Base-by-base conservation (phyloP, 2,113 vertebrate genomes). In the Stomatorhinus ivindoensis region DNA sequence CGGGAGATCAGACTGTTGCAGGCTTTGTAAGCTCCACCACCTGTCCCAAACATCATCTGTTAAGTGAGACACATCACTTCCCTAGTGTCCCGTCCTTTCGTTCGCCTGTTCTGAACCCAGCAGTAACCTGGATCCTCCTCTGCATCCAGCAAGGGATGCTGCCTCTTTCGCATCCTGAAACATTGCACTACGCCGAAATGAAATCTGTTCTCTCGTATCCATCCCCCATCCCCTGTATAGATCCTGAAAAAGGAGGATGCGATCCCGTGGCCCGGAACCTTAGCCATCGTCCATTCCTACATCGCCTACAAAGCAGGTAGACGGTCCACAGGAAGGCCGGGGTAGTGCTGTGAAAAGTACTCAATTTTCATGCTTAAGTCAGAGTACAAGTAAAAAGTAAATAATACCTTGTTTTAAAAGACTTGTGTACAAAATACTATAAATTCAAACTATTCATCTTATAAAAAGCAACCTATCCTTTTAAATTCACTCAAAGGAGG, bases 301-400 rank as follows among this genome's bases (percentile, higher is more conserved):
- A 99, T 99, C 88, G 98, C 98, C 58, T 99, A 99, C 96, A 99
- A 99, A 98, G 98, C 99, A 98, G 98, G 98, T 99, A 96, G 89
- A 88, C 10, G 35, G 10, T 3, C 15, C 4, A 0, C 27, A 21
- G 58, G 21, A 89, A 27, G 44, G 31, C 31, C 2, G 50, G 21
- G 10, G 55, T 10, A n/a, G 21, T 61, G 24, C 24, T 61, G 24
- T 0, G 2, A 27, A 27, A 65, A 27, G 58, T n/a, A 61, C 24
- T n/a, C 2, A n/a, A 10, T n/a, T 61, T n/a, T 61, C 55, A 61
- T 8, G 24, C 55, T 61, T 61, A n/a, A 65, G 58, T 27, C n/a
- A 27, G 58, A 65, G 58, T 27, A 65, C 24, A 65, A n/a, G 8
- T 65, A 11, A 65, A 65, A 65, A 65, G 58, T 27, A 65, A 65